phyloP scores from a whole-genome alignment of 2,113 vertebrate species.

The Centrocercus urophasianus region DNA sequence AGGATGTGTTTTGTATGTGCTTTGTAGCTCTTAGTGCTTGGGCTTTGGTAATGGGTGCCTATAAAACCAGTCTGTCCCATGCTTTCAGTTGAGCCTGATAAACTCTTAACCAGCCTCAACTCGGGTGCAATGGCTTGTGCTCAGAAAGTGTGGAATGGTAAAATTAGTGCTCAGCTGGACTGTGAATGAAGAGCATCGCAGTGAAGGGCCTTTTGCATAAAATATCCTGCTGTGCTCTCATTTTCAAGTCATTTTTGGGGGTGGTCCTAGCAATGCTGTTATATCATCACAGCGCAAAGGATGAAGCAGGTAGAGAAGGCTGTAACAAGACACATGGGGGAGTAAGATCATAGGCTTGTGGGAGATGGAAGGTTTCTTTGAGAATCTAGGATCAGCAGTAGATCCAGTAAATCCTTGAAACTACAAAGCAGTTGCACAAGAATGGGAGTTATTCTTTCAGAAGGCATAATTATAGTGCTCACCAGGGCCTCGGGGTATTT shows the following conservation, averaged over 20 bases:
- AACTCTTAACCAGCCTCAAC: not conserved
- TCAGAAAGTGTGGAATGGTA: not conserved
- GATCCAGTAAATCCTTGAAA: conserved; percentile 47
- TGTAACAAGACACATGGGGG: not conserved
- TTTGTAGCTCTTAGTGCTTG: not conserved
- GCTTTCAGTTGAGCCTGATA: not conserved
- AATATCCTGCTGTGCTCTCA: not conserved
- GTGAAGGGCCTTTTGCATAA: not conserved
- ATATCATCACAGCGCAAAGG: not conserved
- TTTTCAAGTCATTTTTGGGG: not conserved
- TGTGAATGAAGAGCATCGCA: not conserved
- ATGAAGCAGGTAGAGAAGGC: not conserved
- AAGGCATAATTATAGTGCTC: not conserved
- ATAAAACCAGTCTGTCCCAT: not conserved
- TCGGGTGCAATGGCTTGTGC: not conserved
- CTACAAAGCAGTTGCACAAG: conserved; percentile 17
- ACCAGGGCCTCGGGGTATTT: conserved; percentile 6
- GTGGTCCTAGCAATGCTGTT: not conserved
- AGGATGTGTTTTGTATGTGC: not conserved
- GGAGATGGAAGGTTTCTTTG: not conserved
- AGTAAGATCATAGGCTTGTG: not conserved
- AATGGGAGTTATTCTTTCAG: conserved; percentile 10
- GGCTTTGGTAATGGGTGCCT: not conserved
- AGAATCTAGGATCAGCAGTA: conserved; percentile 31
- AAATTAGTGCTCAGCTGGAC: not conserved